Evolutionary conservation across 64 coral and sea anemone genomes (phyloP).

Genomic region (Platygyra sinensis): DNA sequence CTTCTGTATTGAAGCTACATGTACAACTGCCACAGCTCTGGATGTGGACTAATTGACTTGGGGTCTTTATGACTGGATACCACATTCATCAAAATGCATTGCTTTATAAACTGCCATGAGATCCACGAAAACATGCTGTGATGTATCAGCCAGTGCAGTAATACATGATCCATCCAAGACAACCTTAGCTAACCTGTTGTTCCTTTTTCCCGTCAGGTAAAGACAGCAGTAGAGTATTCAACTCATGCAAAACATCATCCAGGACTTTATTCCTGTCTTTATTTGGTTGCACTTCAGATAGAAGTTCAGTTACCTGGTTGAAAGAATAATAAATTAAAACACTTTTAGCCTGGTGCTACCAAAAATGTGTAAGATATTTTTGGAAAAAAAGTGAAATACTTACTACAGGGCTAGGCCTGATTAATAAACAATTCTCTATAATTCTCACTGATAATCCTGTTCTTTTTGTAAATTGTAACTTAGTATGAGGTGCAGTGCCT

Average conservation of each 20-base stretch:
- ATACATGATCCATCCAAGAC: not conserved
- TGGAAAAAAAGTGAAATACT: too few species aligned
- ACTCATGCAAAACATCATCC: constrained; percentile 66
- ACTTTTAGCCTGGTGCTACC: not conserved
- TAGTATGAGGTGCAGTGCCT: too few species aligned
- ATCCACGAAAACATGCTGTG: not conserved
- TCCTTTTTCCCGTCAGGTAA: constrained; percentile 49
- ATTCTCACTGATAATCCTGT: too few species aligned
- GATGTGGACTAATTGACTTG: too few species aligned
- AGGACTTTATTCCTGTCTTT: constrained; percentile 68
- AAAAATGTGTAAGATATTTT: too few species aligned
- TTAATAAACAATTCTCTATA: too few species aligned
- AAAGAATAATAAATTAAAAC: not conserved
- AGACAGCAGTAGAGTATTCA: constrained; percentile 67
- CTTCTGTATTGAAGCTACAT: too few species aligned
- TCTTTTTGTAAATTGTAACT: too few species aligned
- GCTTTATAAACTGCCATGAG: not conserved
- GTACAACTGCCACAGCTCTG: too few species aligned
- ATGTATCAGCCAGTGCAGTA: not conserved
- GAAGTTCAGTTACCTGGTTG: constrained; percentile 69
- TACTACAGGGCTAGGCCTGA: too few species aligned
- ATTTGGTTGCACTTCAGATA: constrained; percentile 78
- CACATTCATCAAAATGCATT: too few species aligned
- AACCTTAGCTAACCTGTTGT: constrained; percentile 58
- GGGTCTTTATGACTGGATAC: too few species aligned